These are phyloP conservation scores for Drosophila neotestacea DNA, from an alignment of 2,888 invertebrate species.

Conservation along the genomic window DNA sequence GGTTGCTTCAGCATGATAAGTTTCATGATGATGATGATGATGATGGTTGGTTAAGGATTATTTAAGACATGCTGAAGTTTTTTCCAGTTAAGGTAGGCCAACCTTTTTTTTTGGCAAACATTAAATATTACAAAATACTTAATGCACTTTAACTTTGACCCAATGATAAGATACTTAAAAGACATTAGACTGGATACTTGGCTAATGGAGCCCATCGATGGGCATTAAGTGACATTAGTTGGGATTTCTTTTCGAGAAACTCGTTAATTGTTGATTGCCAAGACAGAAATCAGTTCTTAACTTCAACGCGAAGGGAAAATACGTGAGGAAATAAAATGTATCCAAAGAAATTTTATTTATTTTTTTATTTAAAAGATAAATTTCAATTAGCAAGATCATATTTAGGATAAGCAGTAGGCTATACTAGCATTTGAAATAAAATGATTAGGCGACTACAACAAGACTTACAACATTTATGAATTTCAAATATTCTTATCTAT, in stretches of 20 bases:
- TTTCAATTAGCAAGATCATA: not conserved
- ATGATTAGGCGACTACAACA: not conserved
- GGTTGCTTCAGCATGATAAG: conserved; percentile 29
- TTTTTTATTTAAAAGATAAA: not conserved
- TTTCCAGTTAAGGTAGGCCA: conserved; percentile 23
- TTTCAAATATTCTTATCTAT: too few species aligned
- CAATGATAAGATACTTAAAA: conserved; percentile 35
- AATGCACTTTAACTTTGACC: conserved; percentile 41
- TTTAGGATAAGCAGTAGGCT: not conserved
- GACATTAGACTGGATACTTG: conserved; percentile 23
- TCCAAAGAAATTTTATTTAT: not conserved
- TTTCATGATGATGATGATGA: conserved; percentile 26
- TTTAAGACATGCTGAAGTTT: conserved; percentile 36
- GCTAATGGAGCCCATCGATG: too few species aligned
- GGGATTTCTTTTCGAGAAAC: not conserved
- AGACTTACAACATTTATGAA: not conserved
- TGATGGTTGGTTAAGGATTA: conserved; percentile 38
- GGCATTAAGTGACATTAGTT: conserved; percentile 19
- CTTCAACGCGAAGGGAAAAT: not conserved
- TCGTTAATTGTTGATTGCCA: conserved; percentile 16
- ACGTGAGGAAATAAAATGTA: not conserved
- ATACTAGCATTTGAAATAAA: not conserved
- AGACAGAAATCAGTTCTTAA: not conserved
- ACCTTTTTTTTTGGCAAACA: conserved; percentile 46
- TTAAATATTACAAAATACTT: conserved; percentile 60